A percentile compares a stretch with the other conserved stretches of the same genome.
phyloP scores from a whole-genome alignment of 2,888 invertebrate genomes.

The Tinea semifulvella region DNA sequence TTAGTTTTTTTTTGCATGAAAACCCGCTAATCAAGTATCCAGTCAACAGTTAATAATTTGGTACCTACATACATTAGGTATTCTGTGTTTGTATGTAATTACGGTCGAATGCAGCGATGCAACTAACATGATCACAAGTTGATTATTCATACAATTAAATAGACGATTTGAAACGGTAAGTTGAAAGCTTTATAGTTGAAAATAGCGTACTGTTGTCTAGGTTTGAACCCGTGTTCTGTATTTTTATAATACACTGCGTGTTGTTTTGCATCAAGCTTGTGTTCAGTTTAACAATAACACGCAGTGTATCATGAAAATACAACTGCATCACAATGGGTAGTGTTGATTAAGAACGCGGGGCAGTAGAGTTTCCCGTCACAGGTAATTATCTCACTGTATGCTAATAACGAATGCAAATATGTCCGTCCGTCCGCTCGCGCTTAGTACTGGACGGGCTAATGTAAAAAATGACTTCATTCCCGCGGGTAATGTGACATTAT shows the following conservation, averaged over 20 bases:
- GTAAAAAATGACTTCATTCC: slow-evolving; percentile 53
- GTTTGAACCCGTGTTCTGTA: too few species aligned
- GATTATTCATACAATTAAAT: neutral
- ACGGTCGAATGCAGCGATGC: slow-evolving; percentile 12
- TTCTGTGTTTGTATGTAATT: slow-evolving; percentile 15
- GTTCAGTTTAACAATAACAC: too few species aligned
- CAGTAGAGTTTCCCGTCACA: slow-evolving; percentile 34
- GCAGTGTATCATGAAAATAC: too few species aligned
- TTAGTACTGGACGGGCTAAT: slow-evolving; percentile 20
- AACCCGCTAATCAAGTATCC: neutral
- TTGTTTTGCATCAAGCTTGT: too few species aligned
- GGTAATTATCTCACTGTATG: slow-evolving; percentile 45
- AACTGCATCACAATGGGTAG: too few species aligned
- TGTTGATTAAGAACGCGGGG: too few species aligned
- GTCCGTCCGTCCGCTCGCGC: slow-evolving; percentile 7
- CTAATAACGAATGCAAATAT: slow-evolving; percentile 41
- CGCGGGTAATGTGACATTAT: slow-evolving; percentile 6
- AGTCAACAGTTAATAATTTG: slow-evolving; percentile 5
- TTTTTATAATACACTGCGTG: too few species aligned
- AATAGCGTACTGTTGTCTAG: neutral
- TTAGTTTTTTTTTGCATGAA: too few species aligned
- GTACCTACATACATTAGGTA: slow-evolving; percentile 8
- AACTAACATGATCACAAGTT: slow-evolving; percentile 1
- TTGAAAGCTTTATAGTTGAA: too few species aligned
- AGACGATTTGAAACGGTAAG: too few species aligned